These are phyloP conservation scores for Tachina lurida DNA, from an alignment of 2,888 invertebrate species.

Conservation along the genomic window DNA sequence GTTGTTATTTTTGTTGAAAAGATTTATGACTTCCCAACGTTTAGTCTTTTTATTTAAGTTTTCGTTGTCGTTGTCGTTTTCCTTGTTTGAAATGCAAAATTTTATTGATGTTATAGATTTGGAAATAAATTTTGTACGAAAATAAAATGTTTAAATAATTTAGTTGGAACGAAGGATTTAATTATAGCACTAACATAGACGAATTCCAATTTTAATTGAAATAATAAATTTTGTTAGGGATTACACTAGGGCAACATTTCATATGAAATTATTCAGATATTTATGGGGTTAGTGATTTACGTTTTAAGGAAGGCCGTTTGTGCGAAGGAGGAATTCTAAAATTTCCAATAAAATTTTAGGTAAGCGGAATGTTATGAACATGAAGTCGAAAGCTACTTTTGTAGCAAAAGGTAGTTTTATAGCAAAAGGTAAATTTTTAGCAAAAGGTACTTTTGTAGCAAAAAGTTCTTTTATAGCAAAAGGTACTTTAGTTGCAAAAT, in stretches of 20 bases:
- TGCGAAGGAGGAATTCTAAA: too few species aligned
- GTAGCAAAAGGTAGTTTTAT: too few species aligned
- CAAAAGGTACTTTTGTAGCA: too few species aligned
- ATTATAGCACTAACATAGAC: slow-evolving; percentile 16
- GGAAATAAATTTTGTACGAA: slow-evolving; percentile 43
- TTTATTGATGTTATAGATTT: slow-evolving; percentile 78
- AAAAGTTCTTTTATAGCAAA: too few species aligned
- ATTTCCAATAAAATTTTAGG: too few species aligned
- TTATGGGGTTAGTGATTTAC: background rate
- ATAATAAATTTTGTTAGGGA: slow-evolving; percentile 19
- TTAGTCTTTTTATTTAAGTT: slow-evolving; percentile 17
- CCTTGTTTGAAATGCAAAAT: slow-evolving; percentile 72
- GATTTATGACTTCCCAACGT: slow-evolving; percentile 77
- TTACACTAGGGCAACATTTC: background rate
- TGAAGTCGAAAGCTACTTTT: too few species aligned
- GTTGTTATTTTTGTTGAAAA: slow-evolving; percentile 72
- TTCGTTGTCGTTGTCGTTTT: slow-evolving; percentile 20
- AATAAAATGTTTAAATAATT: slow-evolving; percentile 58
- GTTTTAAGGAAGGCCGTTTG: background rate
- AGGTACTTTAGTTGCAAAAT: too few species aligned
- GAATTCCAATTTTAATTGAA: slow-evolving; percentile 7
- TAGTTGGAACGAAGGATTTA: slow-evolving; percentile 21
- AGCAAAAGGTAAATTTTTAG: too few species aligned
- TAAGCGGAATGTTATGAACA: too few species aligned
- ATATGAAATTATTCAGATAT: background rate